Conservation (phyloP, 2,113 vertebrate genomes). For the Amia ocellicauda region DNA sequence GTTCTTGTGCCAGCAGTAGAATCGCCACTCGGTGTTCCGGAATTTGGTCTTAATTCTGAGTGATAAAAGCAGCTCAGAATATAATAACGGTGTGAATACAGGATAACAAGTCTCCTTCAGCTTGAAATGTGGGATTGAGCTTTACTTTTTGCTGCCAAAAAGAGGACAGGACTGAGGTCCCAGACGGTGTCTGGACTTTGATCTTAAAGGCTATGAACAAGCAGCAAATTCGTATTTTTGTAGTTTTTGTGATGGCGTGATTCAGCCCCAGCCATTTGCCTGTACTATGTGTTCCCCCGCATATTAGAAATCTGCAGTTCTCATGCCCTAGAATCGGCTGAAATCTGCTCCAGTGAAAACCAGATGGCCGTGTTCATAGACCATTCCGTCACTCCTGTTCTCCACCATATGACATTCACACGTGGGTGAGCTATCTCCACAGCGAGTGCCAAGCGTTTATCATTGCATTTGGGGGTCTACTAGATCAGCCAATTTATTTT, state of each 20-base stretch:
- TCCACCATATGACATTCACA: slow-evolving; percentile 70
- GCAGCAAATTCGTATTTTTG: neutral
- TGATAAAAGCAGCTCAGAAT: too few species aligned
- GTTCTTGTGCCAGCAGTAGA: too few species aligned
- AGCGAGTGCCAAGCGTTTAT: slow-evolving; percentile 53
- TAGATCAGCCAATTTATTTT: slow-evolving; percentile 61
- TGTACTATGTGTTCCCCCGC: slow-evolving; percentile 33
- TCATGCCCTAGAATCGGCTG: slow-evolving; percentile 66
- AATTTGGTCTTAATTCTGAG: too few species aligned
- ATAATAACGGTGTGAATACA: too few species aligned
- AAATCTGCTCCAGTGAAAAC: slow-evolving; percentile 69
- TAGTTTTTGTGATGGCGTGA: too few species aligned
- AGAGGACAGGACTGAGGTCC: too few species aligned
- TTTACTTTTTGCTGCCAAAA: too few species aligned
- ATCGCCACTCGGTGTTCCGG: too few species aligned
- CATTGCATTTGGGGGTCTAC: slow-evolving; percentile 59
- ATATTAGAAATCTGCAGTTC: slow-evolving; percentile 62
- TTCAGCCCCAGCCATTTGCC: neutral
- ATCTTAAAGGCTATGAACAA: too few species aligned
- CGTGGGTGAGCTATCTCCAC: slow-evolving; percentile 58
- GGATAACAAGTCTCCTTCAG: too few species aligned
- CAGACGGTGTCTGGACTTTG: too few species aligned
- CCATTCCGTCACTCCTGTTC: slow-evolving; percentile 62
- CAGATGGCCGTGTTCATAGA: slow-evolving; percentile 68
- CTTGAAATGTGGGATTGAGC: too few species aligned